Evolutionary conservation across 2,888 invertebrate species (phyloP).

Genomic region (Cephus nigrinus): DNA sequence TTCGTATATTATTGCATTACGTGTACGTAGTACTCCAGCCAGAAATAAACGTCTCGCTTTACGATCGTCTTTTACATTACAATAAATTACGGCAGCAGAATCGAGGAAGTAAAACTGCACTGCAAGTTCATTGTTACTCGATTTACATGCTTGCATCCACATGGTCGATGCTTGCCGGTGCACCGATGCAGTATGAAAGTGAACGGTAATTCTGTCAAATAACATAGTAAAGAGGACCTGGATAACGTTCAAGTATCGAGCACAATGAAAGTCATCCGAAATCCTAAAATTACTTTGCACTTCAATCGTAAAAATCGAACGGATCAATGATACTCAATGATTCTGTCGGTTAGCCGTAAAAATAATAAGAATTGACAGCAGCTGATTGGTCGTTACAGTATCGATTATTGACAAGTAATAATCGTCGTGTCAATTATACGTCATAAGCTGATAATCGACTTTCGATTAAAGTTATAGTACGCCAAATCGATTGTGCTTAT

Average conservation of each 20-base stretch:
- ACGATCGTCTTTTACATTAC: not conserved
- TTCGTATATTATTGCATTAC: not conserved
- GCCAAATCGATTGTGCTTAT: too few species aligned
- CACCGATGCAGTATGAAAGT: not conserved
- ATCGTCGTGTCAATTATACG: not conserved
- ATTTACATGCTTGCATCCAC: slow-evolving; percentile 17
- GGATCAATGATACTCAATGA: not conserved
- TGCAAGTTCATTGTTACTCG: slow-evolving; percentile 22
- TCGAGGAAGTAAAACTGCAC: not conserved
- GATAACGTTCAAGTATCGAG: not conserved
- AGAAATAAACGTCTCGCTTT: not conserved
- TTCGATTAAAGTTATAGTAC: too few species aligned
- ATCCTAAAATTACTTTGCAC: not conserved
- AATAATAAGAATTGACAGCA: not conserved
- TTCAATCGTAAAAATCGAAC: not conserved
- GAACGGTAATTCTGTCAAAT: not conserved
- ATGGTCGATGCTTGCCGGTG: not conserved
- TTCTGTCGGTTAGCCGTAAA: not conserved
- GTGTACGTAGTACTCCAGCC: not conserved
- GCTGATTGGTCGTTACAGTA: not conserved
- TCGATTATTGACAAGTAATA: not conserved
- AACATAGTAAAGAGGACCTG: not conserved
- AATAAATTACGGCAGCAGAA: not conserved
- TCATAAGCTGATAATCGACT: too few species aligned
- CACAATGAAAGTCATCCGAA: not conserved